Evolutionary conservation across 2,888 invertebrate species (phyloP), one percentile per base, ranked within the genome.

Genomic region (Troides aeacus): DNA sequence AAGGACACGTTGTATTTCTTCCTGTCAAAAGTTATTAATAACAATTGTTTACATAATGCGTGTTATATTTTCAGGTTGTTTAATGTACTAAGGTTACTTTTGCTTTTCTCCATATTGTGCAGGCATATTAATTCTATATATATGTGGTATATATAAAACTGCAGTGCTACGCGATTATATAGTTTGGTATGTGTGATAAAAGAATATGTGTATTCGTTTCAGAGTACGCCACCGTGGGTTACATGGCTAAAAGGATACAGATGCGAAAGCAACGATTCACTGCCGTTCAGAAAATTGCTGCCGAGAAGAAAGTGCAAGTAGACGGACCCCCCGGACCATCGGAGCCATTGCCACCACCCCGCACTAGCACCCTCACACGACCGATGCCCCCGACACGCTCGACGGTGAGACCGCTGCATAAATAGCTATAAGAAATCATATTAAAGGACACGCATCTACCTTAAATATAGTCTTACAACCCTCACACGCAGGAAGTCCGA

Each of bases 201-300:
- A 69, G 17, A 5, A 12, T 30, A 59, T 24, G 15, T 60, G 1
- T 60, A 6, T 76, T 77, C 69, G 42, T 92, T 92, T 76, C 94
- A 98, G 99, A 99, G 94, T 99, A 99, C 92, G 99, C 99, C 75
- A 97, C 98, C 77, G 99, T 99, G 79, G 98, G 98, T 79, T 99
- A 99, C 93, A 97, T 99, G 97, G 98, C 98, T 79, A 99, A 98
- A 93, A 94, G 98, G 90, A 97, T 98, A 90, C 97, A 97, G 89
- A 97, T 98, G 97, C 94, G 98, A 84, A 97, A 98, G 93, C 97
- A 97, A 92, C 95, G 97, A 84, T 97, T 97, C 90, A 94, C 96
- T 86, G 96, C 96, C 76, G 96, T 96, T 77, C 97, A 97, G 89
- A 98, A 98, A 93, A 96, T 97, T 90, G 97, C 97, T 79, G 96